Base-by-base conservation (phyloP, 2,797 vertebrate species). In the Spinibarbus caldwelli region DNA sequence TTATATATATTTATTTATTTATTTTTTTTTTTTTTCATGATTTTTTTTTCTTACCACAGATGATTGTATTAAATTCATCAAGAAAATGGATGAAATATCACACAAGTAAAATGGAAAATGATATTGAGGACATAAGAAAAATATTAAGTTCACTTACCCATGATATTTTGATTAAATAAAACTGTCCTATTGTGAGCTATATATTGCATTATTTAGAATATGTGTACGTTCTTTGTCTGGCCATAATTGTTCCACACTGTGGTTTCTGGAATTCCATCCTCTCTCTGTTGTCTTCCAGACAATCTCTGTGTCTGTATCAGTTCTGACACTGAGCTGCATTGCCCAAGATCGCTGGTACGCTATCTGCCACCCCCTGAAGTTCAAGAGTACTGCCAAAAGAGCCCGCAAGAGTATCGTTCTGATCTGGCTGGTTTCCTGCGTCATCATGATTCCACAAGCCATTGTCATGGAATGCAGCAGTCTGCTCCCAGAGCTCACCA, bases 291-390 rank as follows among this genome's bases (percentile, higher is more conserved):
- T 76, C 83, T 84, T 85, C 59, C 90, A 99, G 98, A 99, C 98
- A 1, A 96, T 98, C 90, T 99, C 98, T 0, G 98, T 99, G 52
- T 99, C 97, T 4, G 98, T 99, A 72, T 99, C 98, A 6, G 98
- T 99, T 17, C 93, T 99, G 84, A 99, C 98, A 0, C 95, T 99
- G 86, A 98, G 98, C 90, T 98, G 97, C 93, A 99, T 99, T 21
- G 97, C 98, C 86, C 94, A 98, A 92, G 98, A 99, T 93, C 96
- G 97, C 83, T 99, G 98, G 98, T 99, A 99, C 64, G 98, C 98
- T 10, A 99, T 99, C 94, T 99, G 98, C 90, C 98, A 98, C 90
- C 98, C 98, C 4, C 94, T 99, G 92, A 97, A 97, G 96, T 99
- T 99, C 93, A 99, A 99, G 94, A 99, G 98, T 93, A 99, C 97